phyloP scores from a whole-genome alignment of 1,140 invertebrate species.

The Amphibalanus amphitrite region DNA sequence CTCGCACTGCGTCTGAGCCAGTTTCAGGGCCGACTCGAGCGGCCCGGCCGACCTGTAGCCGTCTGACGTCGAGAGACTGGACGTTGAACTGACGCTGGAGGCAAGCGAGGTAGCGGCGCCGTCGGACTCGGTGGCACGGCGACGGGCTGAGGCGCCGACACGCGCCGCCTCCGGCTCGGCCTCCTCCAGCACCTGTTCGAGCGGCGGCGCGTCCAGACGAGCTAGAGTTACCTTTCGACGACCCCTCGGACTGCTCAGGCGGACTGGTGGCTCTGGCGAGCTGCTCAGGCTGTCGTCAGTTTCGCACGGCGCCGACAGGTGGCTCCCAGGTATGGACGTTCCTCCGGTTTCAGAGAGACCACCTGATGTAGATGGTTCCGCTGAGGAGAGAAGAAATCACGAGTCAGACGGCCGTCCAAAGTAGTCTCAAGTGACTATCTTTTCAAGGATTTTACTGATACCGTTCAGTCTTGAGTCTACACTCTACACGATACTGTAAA shows the following conservation, averaged over 20 bases:
- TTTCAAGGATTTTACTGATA: too few species aligned
- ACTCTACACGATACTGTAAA: too few species aligned
- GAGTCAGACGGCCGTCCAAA: too few species aligned
- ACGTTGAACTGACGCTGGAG: background rate
- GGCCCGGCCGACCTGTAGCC: background rate
- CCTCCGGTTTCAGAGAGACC: too few species aligned
- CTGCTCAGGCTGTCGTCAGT: background rate
- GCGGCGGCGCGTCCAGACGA: background rate
- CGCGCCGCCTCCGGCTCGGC: background rate
- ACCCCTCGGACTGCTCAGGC: background rate
- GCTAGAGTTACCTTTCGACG: background rate
- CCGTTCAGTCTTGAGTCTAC: too few species aligned
- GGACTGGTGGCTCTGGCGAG: background rate
- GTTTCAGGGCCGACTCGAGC: background rate
- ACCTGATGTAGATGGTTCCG: too few species aligned
- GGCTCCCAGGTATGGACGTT: too few species aligned
- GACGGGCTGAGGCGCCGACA: too few species aligned
- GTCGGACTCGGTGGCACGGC: background rate
- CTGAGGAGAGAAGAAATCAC: too few species aligned
- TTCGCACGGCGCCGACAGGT: background rate
- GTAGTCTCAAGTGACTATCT: too few species aligned
- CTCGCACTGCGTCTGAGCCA: too few species aligned
- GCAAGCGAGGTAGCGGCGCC: background rate
- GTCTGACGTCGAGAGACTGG: background rate
- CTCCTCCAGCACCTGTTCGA: slow-evolving; percentile 3